Conservation (phyloP, 2,888 invertebrate genomes). For the Zootermopsis nevadensis region DNA sequence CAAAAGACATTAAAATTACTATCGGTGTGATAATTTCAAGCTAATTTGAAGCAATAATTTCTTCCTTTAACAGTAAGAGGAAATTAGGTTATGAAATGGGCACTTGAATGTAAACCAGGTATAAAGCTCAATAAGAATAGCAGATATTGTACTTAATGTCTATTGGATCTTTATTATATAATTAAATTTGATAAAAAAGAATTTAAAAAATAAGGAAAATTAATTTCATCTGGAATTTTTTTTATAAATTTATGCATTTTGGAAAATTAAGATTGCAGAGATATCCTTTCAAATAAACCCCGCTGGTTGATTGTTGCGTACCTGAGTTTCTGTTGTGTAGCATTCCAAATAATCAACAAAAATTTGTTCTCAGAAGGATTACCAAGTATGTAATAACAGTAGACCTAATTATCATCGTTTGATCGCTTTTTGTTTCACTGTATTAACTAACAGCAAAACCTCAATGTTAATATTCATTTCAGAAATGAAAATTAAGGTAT, state of each 20-base stretch:
- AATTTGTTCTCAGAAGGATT: constrained; percentile 16
- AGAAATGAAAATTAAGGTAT: neutral
- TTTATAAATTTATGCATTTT: neutral
- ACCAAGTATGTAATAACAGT: constrained; percentile 18
- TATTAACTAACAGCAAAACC: constrained; percentile 42
- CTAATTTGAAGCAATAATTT: neutral
- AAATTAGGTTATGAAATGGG: constrained; percentile 20
- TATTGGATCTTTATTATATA: neutral
- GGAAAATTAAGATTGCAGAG: neutral
- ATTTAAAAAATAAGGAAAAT: neutral
- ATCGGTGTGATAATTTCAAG: constrained; percentile 12
- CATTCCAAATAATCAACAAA: constrained; percentile 6
- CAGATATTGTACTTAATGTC: neutral
- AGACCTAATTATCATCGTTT: neutral
- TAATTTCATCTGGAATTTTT: neutral
- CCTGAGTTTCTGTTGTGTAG: constrained; percentile 35
- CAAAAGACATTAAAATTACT: constrained; percentile 34
- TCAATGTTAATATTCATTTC: constrained; percentile 30
- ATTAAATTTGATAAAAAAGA: neutral
- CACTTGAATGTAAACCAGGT: constrained; percentile 33
- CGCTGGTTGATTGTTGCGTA: constrained; percentile 19
- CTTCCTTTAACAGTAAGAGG: neutral
- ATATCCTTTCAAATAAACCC: neutral
- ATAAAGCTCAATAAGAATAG: constrained; percentile 27
- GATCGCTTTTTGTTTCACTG: constrained; percentile 23